phyloP scores from a whole-genome alignment of 1,140 invertebrate species.

The Cyclina sinensis region DNA sequence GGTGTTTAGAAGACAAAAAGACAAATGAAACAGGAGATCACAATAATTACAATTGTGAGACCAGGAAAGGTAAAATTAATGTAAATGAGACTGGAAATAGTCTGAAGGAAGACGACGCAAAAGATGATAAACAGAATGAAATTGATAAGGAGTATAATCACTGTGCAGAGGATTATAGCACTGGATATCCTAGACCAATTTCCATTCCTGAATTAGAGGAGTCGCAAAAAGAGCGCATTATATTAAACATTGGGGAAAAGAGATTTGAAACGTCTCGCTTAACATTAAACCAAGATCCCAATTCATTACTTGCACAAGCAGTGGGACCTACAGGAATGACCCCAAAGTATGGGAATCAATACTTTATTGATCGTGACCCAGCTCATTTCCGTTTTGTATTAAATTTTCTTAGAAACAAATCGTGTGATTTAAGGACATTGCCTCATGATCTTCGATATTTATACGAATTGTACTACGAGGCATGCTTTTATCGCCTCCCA shows the following conservation, averaged over 20 bases:
- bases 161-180: neutral
- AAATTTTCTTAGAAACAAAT: neutral
- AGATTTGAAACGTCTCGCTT: neutral
- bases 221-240: neutral
- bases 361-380: slow-evolving; percentile 14
- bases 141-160: neutral
- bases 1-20: neutral
- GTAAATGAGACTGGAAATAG: neutral
- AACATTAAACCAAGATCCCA: neutral
- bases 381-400: neutral
- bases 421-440: neutral
- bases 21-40: no score
- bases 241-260: slow-evolving; percentile 8
- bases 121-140: neutral
- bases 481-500: neutral
- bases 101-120: neutral
- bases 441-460: slow-evolving; percentile 7
- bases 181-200: neutral
- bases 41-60: neutral
- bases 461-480: slow-evolving; percentile 32
- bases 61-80: neutral
- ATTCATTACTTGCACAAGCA: neutral
- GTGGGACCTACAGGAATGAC: neutral
- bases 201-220: neutral
- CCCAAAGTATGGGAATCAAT: neutral